Evolutionary conservation across 2,113 vertebrate genomes (phyloP), one percentile per base, ranked within the genome.

Genomic region (Ranitomeya variabilis): DNA sequence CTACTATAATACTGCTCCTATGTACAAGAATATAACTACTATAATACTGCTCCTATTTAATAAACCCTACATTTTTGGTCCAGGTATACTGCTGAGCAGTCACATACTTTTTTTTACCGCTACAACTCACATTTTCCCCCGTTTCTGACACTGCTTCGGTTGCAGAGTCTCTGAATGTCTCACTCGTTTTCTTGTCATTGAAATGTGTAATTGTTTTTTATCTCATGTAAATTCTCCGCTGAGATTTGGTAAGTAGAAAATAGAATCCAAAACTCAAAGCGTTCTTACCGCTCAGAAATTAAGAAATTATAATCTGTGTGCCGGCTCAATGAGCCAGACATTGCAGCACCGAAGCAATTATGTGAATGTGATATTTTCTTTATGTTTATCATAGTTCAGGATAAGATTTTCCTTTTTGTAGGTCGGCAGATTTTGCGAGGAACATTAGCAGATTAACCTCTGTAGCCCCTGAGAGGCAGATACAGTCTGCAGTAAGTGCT

Each of bases 131-230:
- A 4, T 51, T 52, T 21, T 51, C 73, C 37, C 80, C 80, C 31
- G 16, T 15, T 21, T 37, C 23, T 54, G 15, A 31, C 4, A 16
- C 26, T 0, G 26, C 18, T 67, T 83, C 23, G 62, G 11, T 64
- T 83, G 37, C 21, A 69, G 37, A 45, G 13, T 55, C 23, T 85
- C 7, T 69, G 5, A 62, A 57, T 21, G 37, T 13, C 86, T 87
- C 85, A 64, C 57, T 79, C 37, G 26, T 57, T 87, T 88, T 21
- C 55, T 15, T 77, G 45, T 64, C 86, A 81, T 59, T 81, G 80
- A 81, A 80, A 87, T 82, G 78, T 88, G 78, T 82, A 88, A 88
- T 83, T 85, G 62, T 85, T 89, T 89, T 89, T 76, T 78, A 69
- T 85, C 82, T 59, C 7, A 23, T 69, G 76, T 79, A 69, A 85